phyloP scores from a whole-genome alignment of 2,113 vertebrate genomes.

The Coreoperca whiteheadi region DNA sequence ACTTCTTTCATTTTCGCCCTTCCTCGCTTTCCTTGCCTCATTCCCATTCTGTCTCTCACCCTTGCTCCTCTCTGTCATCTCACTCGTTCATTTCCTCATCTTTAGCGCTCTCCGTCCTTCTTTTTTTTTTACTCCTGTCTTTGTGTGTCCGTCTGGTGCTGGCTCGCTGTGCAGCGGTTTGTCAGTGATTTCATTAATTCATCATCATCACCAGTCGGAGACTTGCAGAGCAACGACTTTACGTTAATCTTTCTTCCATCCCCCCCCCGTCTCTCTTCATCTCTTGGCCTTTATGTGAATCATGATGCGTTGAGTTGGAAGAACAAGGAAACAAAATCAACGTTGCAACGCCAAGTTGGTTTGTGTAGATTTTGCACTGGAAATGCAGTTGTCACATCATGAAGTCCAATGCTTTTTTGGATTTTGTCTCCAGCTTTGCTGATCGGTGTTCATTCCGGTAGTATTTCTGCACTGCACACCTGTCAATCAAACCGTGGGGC shows the following conservation, averaged over 20 bases:
- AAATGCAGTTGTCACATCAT: background rate
- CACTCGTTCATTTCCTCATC: constrained; percentile 45
- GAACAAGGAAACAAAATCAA: background rate
- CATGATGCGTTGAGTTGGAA: background rate
- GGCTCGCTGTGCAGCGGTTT: constrained; percentile 27
- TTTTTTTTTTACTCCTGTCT: constrained; percentile 16
- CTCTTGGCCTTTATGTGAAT: constrained; percentile 4
- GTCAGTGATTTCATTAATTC: constrained; percentile 65
- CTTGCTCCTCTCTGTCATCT: constrained; percentile 21
- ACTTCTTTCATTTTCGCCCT: constrained; percentile 20
- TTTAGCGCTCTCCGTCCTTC: constrained; percentile 16
- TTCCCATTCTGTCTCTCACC: constrained; percentile 30
- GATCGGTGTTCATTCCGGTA: background rate
- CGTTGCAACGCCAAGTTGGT: no score
- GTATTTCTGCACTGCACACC: background rate
- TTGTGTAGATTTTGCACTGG: no score
- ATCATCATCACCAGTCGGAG: constrained; percentile 42
- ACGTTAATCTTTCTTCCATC: constrained; percentile 13
- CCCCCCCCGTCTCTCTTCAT: constrained; percentile 10
- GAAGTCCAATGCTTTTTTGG: background rate
- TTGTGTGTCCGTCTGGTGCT: constrained; percentile 16
- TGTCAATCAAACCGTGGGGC: constrained; percentile 7
- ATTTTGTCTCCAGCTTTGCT: background rate
- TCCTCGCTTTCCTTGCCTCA: background rate
- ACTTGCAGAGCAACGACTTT: constrained; percentile 30